Evolutionary conservation across 2,888 invertebrate genomes (phyloP), one percentile per base, ranked within the genome.

Genomic region (Gisinianus flammeolus): DNA sequence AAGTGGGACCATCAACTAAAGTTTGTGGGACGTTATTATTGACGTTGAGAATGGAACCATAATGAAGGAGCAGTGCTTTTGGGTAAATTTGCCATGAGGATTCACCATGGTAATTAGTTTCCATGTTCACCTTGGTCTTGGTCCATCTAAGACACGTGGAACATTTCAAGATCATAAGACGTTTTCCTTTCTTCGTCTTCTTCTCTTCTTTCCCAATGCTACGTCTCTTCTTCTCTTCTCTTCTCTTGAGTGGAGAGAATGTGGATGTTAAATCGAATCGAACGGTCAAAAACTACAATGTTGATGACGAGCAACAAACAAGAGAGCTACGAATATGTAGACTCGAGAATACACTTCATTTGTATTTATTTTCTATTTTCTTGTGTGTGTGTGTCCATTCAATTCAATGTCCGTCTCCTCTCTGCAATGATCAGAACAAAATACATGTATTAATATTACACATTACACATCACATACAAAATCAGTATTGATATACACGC

Each of bases 81-180:
- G n/a, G 44, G 44, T 44, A 12, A 44, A 44, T 44, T 44, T 44
- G 44, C 44, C 44, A 44, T 44, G 44, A 44, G 44, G 19, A 44
- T 44, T 16, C 44, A 44, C 44, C 44, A 44, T 44, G 44, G 44
- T 44, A 44, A 44, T 44, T 44, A 44, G 44, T 26, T 64, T 64
- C 64, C 64, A 64, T 64, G 28, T 52, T 54, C 70, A 54, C 52
- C 52, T 24, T 70, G 26, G 28, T 28, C 22, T 54, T 26, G 52
- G 19, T 68, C 68, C 52, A 70, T 52, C 54, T 24, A 70, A 70
- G 64, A 64, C 64, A 16, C 64, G 64, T 16, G 64, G 24, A 22
- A 64, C 64, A 24, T 64, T 26, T 64, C 19, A 24, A 26, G 64
- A 64, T 64, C 70, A 52, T 54, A 70, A 70, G 52, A 44, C 19